Evolutionary conservation across 1,140 invertebrate species (phyloP), one percentile per base, ranked within the genome.

Genomic region (Cyclargus thomasi): DNA sequence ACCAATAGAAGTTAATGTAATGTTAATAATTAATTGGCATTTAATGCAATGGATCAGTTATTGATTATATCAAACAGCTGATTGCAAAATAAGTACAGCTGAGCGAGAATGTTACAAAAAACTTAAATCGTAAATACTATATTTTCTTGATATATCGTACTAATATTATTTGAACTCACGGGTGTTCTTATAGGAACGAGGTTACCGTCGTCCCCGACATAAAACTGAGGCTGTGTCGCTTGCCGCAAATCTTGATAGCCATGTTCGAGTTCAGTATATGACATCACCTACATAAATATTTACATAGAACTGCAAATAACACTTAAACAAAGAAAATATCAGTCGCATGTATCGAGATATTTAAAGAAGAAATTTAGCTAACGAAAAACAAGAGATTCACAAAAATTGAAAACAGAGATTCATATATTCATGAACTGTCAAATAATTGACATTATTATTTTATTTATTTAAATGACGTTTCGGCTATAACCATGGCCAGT

Each of bases 221-320:
- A 95, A 89, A 95, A 95, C 73, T 94, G 93, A 67, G 93, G 93
- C 39, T 92, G 88, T 77, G 91, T 86, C 73, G 93, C 92, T 82
- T 94, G 94, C 75, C 93, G 92, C 74, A 95, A 91, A 71, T 94
- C 95, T 93, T 96, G 95, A 92, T 97, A 97, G 67, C 96, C 96
- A 92, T 96, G 95, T 92, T 97, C 96, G 77, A 97, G 88, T 92
- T 97, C 96, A 82, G 95, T 96, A 90, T 97, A 97, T 86, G 96
- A 97, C 96, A 97, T 96, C 91, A 91, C 92, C 91, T 89, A 85
- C 81, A 80, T 82, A 76, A 59, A 64, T 63, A 63, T 59, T 64
- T 53, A 53, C 21, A 23, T 62, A 66, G 53, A 39, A 47, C 36
- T 23, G 22, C 36, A 53, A 64, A 7, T 65, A 65, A 65, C 11